phyloP scores from a whole-genome alignment of 2,888 invertebrate genomes.

The Abrostola triplasia region DNA sequence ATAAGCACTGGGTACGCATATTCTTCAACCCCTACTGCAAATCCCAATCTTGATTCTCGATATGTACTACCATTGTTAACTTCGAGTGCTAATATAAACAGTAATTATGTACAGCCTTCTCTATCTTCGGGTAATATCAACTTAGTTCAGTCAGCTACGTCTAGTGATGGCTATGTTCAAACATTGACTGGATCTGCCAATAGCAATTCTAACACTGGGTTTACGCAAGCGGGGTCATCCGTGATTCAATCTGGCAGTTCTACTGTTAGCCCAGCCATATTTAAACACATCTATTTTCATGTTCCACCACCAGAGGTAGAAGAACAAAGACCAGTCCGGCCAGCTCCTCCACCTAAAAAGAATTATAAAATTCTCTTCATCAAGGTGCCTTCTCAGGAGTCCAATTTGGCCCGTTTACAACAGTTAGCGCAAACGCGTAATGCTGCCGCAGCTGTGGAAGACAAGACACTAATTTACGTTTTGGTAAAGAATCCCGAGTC shows the following conservation, averaged over 20 bases:
- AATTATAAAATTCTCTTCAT: slow-evolving; percentile 93
- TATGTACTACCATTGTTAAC: not conserved
- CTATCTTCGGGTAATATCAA: slow-evolving; percentile 3
- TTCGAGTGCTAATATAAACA: slow-evolving; percentile 1
- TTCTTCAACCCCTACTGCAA: not conserved
- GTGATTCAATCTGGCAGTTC: slow-evolving; percentile 3
- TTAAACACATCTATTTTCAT: slow-evolving; percentile 92
- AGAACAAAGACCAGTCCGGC: slow-evolving; percentile 83
- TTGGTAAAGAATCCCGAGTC: slow-evolving; percentile 91
- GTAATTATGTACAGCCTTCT: not conserved
- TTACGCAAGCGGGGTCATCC: slow-evolving; percentile 5
- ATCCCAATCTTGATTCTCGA: slow-evolving; percentile 6
- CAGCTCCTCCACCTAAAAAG: slow-evolving; percentile 87
- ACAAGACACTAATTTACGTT: slow-evolving; percentile 92
- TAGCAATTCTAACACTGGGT: slow-evolving; percentile 11
- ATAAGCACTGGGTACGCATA: slow-evolving; percentile 5
- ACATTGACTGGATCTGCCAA: slow-evolving; percentile 7
- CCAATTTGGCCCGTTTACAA: slow-evolving; percentile 54
- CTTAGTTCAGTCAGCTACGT: not conserved
- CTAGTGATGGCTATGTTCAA: slow-evolving; percentile 11
- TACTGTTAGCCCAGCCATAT: slow-evolving; percentile 80
- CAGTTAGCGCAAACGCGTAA: slow-evolving; percentile 89
- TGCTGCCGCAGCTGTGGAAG: slow-evolving; percentile 87
- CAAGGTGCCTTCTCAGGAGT: slow-evolving; percentile 91
- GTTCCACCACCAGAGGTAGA: slow-evolving; percentile 92